phyloP scores from a whole-genome alignment of 1,140 invertebrate species.

The Pogonomyrmex barbatus region DNA sequence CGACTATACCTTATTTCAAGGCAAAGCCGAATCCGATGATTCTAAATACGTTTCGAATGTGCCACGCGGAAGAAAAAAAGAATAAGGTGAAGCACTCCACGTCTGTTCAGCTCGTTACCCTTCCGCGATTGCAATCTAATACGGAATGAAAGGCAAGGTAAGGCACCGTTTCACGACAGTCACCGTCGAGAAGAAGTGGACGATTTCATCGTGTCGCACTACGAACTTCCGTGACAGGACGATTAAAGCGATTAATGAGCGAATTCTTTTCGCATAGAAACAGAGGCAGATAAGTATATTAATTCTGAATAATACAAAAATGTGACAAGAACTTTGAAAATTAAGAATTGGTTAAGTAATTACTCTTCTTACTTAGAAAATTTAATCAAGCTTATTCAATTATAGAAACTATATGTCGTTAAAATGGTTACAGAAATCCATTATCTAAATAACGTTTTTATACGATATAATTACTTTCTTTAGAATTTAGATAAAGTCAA shows the following conservation, averaged over 20 bases:
- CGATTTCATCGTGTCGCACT: conserved; percentile 54
- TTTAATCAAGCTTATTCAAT: neutral
- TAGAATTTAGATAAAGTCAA: neutral
- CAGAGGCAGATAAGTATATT: neutral
- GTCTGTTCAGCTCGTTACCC: conserved; percentile 60
- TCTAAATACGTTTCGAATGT: conserved; percentile 18
- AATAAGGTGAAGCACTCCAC: neutral
- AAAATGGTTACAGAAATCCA: neutral
- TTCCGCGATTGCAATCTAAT: conserved; percentile 60
- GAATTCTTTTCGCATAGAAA: conserved; percentile 25
- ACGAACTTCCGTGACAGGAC: conserved; percentile 63
- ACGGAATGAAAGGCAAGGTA: conserved; percentile 55
- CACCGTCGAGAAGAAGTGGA: conserved; percentile 54
- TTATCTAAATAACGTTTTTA: neutral
- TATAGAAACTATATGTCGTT: neutral
- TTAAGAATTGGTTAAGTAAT: neutral
- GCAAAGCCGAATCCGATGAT: neutral
- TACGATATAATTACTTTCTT: neutral
- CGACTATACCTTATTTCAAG: neutral
- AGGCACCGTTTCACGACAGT: conserved; percentile 53
- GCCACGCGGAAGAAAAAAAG: conserved; percentile 19
- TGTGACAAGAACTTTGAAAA: neutral
- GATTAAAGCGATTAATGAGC: conserved; percentile 72
- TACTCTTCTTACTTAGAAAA: neutral
- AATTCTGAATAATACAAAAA: neutral